A percentile compares a stretch with the other conserved stretches of the same genome.
Conservation (phyloP, 1,140 invertebrate genomes). For the Monochamus saltuarius region DNA sequence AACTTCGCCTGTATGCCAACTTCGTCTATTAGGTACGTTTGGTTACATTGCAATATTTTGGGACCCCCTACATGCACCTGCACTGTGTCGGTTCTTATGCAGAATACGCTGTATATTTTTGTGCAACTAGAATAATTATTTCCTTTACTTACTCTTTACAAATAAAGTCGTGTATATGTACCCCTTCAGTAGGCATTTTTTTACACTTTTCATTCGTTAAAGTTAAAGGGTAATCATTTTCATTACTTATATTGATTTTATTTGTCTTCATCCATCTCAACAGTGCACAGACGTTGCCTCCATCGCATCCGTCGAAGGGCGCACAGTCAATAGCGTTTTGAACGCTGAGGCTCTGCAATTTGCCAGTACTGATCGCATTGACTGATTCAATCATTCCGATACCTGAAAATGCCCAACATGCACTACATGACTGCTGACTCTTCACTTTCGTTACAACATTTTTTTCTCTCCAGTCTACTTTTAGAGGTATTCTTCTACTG, state of each 20-base stretch:
- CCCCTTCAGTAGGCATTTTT: constrained; percentile 42
- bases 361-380: constrained; percentile 68
- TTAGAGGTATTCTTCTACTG: constrained; percentile 31
- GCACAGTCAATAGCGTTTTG: constrained; percentile 88
- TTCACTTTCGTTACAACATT: constrained; percentile 68
- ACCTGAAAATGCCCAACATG: constrained; percentile 85
- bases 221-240: constrained; percentile 67
- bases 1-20: no score
- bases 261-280: constrained; percentile 69
- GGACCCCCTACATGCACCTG: no score
- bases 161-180: constrained; percentile 50
- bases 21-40: no score
- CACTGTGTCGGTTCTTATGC: no score
- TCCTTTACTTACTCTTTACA: constrained; percentile 58
- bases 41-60: no score
- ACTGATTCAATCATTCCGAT: constrained; percentile 77
- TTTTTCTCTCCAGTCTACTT: constrained; percentile 60
- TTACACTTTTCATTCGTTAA: constrained; percentile 61
- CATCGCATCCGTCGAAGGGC: constrained; percentile 71
- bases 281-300: constrained; percentile 79
- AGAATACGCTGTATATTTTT: no score
- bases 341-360: constrained; percentile 66
- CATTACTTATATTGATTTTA: constrained; percentile 59
- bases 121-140: no score
- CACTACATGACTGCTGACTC: constrained; percentile 78